These are phyloP conservation scores for Etheostoma cragini DNA, from an alignment of 2,113 vertebrate species.

Conservation along the genomic window DNA sequence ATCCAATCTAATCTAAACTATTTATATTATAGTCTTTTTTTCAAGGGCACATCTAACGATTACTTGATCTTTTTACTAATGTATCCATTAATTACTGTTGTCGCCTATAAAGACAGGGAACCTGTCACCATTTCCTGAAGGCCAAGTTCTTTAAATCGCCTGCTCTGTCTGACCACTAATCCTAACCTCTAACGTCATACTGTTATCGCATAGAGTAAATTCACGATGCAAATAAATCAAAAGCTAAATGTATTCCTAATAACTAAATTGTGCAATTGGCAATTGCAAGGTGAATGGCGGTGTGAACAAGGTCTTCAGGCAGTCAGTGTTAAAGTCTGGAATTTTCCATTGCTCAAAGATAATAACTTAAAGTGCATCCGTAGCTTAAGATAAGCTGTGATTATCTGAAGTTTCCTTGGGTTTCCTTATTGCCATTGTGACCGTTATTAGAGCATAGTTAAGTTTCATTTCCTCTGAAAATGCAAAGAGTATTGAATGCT, in stretches of 20 bases:
- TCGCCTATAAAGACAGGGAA: not conserved
- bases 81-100: not conserved
- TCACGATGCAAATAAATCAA: too few relatives aligned
- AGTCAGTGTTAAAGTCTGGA: not conserved
- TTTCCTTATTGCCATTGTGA: slow-evolving; percentile 22
- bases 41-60: not conserved
- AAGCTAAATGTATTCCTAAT: not conserved
- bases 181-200: not conserved
- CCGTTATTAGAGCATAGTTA: not conserved
- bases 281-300: not conserved
- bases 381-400: not conserved
- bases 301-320: not conserved
- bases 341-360: not conserved
- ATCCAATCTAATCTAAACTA: too few relatives aligned
- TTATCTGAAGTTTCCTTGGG: not conserved
- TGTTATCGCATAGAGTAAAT: not conserved
- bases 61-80: not conserved
- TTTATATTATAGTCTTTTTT: not conserved
- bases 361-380: not conserved
- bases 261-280: not conserved
- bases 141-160: not conserved
- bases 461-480: slow-evolving; percentile 20
- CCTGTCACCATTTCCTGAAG: not conserved
- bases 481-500: not conserved
- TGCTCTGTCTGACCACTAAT: not conserved